Evolutionary conservation across 2,797 vertebrate genomes (phyloP).

Genomic region (Loriculus beryllinus): DNA sequence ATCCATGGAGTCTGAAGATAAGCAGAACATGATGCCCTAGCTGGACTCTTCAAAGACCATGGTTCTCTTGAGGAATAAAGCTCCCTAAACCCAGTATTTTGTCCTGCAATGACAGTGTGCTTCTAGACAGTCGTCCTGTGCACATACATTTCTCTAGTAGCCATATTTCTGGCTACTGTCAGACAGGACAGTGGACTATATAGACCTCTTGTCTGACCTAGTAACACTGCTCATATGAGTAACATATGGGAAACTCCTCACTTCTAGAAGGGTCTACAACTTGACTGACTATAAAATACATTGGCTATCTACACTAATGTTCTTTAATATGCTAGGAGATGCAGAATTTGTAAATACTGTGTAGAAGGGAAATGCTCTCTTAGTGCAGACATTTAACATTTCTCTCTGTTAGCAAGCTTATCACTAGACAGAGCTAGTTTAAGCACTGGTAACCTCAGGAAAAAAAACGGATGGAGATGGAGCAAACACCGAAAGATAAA

Average conservation of each 20-base stretch:
- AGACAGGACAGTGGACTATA: background rate
- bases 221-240: background rate
- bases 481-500: background rate
- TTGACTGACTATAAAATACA: background rate
- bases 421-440: background rate
- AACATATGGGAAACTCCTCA: background rate
- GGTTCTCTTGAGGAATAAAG: background rate
- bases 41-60: background rate
- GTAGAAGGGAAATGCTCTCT: background rate
- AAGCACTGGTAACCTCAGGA: background rate
- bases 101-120: background rate
- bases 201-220: background rate
- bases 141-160: accelerated
- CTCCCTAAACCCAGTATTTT: background rate
- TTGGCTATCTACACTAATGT: background rate
- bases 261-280: background rate
- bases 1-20: background rate
- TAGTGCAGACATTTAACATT: background rate
- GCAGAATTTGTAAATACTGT: background rate
- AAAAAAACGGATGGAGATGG: background rate
- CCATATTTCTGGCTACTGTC: background rate
- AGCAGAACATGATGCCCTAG: background rate
- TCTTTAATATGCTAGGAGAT: background rate
- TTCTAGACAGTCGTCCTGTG: background rate
- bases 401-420: background rate